phyloP scores from a whole-genome alignment of 1,140 invertebrate genomes.

The Drosophila dunni region DNA sequence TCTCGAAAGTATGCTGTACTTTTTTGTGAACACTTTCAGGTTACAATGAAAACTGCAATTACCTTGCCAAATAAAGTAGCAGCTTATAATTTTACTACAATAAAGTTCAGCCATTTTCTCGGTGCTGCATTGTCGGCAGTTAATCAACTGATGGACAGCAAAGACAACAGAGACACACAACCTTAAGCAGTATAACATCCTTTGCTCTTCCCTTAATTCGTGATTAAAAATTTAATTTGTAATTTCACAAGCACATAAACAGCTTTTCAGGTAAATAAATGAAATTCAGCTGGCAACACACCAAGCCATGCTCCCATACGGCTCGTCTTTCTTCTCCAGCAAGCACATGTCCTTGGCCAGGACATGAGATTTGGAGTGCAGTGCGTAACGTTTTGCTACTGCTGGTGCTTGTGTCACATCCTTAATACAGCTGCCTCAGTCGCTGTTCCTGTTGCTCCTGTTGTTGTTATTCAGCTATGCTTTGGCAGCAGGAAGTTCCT shows the following conservation, averaged over 20 bases:
- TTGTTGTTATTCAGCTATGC: slow-evolving; percentile 50
- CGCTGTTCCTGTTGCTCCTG: slow-evolving; percentile 15
- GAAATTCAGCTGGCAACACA: slow-evolving; percentile 67
- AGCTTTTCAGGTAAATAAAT: slow-evolving; percentile 77
- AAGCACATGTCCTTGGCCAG: slow-evolving; percentile 66
- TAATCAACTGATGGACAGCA: slow-evolving; percentile 70
- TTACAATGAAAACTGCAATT: background rate
- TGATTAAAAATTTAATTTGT: slow-evolving; percentile 82
- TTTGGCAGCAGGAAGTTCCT: slow-evolving; percentile 74
- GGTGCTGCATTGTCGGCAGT: slow-evolving; percentile 47
- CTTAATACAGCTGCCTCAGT: slow-evolving; percentile 32
- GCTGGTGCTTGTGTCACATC: slow-evolving; percentile 45
- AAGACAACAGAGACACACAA: slow-evolving; percentile 22
- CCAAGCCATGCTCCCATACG: slow-evolving; percentile 1
- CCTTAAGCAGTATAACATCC: slow-evolving; percentile 14
- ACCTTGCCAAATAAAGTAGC: background rate
- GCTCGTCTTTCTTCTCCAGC: background rate
- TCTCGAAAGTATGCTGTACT: too few species aligned
- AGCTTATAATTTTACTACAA: slow-evolving; percentile 28
- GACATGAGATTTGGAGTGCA: slow-evolving; percentile 14
- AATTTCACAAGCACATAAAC: slow-evolving; percentile 78
- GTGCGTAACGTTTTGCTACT: slow-evolving; percentile 44
- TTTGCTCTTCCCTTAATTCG: slow-evolving; percentile 62
- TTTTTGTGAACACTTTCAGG: too few species aligned
- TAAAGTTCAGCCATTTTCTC: slow-evolving; percentile 6